Conservation (phyloP, 2,113 vertebrate genomes). For the Alouatta palliata region DNA sequence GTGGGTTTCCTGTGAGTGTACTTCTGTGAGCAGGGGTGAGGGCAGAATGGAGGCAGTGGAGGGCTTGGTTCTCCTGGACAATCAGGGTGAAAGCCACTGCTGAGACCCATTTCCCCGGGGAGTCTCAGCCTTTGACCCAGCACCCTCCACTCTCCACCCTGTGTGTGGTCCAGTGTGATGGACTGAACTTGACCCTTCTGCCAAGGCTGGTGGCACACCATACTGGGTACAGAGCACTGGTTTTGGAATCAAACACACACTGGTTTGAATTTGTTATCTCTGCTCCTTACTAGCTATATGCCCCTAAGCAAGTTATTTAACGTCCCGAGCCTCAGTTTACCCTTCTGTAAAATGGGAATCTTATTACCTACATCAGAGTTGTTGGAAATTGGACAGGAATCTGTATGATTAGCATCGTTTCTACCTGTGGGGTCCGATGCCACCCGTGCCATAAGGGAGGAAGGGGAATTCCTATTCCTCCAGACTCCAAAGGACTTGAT, state of each 20-base stretch:
- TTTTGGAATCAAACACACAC: background rate
- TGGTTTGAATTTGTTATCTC: background rate
- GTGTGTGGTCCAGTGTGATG: background rate
- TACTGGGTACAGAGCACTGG: fast-evolving
- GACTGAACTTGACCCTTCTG: background rate
- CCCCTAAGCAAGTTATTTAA: background rate
- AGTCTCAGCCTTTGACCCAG: background rate
- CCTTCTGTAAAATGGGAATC: background rate
- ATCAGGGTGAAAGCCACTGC: background rate
- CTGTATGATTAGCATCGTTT: background rate
- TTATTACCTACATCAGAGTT: background rate
- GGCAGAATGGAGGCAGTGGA: fast-evolving
- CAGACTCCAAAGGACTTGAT: background rate
- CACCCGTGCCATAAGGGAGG: fast-evolving
- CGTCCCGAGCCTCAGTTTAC: background rate
- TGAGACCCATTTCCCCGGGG: background rate
- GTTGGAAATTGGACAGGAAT: background rate
- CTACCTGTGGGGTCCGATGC: background rate
- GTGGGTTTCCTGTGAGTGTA: background rate
- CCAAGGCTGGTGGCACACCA: background rate
- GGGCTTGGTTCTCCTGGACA: too few species aligned
- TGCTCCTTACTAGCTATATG: background rate
- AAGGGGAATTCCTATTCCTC: background rate
- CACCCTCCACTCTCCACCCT: background rate
- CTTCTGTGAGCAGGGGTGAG: fast-evolving